Conservation (phyloP, 2,797 vertebrate species). For the Falco peregrinus region DNA sequence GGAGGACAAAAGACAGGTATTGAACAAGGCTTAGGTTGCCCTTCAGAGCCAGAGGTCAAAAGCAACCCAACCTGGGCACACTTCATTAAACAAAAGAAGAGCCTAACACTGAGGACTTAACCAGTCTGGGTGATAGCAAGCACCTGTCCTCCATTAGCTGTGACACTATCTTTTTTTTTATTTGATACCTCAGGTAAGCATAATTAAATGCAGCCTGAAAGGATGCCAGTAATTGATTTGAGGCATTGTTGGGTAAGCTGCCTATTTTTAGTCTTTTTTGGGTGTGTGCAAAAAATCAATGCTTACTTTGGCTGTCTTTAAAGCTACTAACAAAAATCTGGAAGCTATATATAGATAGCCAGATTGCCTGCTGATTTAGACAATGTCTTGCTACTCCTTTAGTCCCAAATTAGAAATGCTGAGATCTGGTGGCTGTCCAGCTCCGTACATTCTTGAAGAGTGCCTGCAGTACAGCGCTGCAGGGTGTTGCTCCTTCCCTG, state of each 20-base stretch:
- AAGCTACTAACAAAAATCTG: background rate
- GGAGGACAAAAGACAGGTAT: background rate
- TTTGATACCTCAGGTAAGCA: background rate
- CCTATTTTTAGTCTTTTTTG: background rate
- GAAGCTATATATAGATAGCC: background rate
- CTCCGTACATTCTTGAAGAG: background rate
- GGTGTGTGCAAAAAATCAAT: background rate
- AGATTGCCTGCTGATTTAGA: background rate
- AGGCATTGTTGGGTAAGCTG: background rate
- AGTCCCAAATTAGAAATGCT: background rate
- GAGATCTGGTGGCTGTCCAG: background rate
- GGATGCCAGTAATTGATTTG: conserved; percentile 4
- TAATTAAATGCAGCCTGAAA: background rate
- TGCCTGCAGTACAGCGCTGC: background rate
- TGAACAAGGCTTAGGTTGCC: background rate
- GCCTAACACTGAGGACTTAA: background rate
- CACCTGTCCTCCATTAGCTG: background rate
- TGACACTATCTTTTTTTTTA: background rate
- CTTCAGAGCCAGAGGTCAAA: background rate
- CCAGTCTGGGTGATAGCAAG: background rate
- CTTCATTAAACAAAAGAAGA: background rate
- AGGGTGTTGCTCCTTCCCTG: background rate
- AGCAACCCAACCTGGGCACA: background rate
- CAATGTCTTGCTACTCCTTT: background rate
- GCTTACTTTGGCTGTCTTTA: background rate